These are phyloP conservation scores for Prunella strophiata DNA, from an alignment of 2,797 vertebrate species.

Conservation along the genomic window DNA sequence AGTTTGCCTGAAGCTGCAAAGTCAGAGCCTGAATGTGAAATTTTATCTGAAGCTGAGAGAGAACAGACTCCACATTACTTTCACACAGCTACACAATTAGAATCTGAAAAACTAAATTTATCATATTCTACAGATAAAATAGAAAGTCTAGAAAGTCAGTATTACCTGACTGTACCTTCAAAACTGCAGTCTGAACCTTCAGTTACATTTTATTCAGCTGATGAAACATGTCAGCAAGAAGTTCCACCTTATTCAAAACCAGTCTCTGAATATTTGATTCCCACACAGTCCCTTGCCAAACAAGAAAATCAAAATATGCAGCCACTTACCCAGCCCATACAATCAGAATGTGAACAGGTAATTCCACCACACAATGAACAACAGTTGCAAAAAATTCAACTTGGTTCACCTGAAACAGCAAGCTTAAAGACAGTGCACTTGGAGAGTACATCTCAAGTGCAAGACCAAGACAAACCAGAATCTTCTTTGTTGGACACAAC, in stretches of 20 bases:
- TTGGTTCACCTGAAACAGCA: background rate
- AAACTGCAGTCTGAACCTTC: background rate
- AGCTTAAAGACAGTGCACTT: background rate
- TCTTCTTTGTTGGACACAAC: background rate
- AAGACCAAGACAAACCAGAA: background rate
- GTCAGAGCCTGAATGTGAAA: background rate
- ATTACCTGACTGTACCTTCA: slow-evolving; percentile 61
- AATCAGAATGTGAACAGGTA: background rate
- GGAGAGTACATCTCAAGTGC: background rate
- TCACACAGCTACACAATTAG: slow-evolving; percentile 50
- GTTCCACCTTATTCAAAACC: background rate
- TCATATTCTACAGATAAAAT: slow-evolving; percentile 28
- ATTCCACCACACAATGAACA: background rate
- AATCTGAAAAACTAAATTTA: slow-evolving; percentile 58
- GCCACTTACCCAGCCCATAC: background rate
- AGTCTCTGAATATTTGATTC: background rate
- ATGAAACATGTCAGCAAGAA: slow-evolving; percentile 34
- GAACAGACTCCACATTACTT: background rate
- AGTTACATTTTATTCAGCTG: background rate
- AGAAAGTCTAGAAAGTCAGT: slow-evolving; percentile 48
- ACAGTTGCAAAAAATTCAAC: background rate
- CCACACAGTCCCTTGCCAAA: background rate
- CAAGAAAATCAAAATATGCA: background rate
- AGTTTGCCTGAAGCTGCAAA: background rate
- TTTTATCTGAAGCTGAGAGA: slow-evolving; percentile 30